phyloP scores from a whole-genome alignment of 2,797 vertebrate species.

The Paramormyrops hopkinsi region DNA sequence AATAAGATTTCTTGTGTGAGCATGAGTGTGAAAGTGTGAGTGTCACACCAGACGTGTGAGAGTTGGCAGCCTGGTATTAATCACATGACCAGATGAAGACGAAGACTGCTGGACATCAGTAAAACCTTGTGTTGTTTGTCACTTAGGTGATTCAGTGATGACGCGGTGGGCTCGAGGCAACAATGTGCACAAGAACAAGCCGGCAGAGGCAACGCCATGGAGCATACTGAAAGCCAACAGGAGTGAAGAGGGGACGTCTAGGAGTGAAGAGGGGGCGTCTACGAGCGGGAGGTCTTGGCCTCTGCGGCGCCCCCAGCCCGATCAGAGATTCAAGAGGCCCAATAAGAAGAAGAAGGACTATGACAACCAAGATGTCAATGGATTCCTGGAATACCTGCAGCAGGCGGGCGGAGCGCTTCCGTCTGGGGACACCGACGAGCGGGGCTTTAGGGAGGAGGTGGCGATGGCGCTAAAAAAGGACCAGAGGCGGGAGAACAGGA shows the following conservation, averaged over 20 bases:
- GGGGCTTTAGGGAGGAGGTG: constrained; percentile 53
- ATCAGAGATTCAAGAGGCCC: constrained; percentile 50
- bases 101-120: background rate
- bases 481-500: constrained; percentile 67
- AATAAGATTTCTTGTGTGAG: background rate
- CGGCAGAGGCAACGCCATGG: constrained; percentile 77
- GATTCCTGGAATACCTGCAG: constrained; percentile 72
- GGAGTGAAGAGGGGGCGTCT: background rate
- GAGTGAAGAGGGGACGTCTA: background rate
- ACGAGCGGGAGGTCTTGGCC: constrained; percentile 8
- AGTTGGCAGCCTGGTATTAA: background rate
- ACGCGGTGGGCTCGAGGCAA: constrained; percentile 80
- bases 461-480: constrained; percentile 68
- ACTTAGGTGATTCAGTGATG: constrained; percentile 52
- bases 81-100: background rate
- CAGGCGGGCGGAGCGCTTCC: constrained; percentile 43
- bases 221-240: constrained; percentile 55
- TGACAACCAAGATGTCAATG: constrained; percentile 76
- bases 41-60: background rate
- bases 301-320: constrained; percentile 40
- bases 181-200: constrained; percentile 61
- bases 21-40: background rate
- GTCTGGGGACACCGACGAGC: constrained; percentile 3
- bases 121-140: background rate
- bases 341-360: constrained; percentile 70